A percentile compares a stretch with the other conserved stretches of the same genome.
phyloP scores from a whole-genome alignment of 2,888 invertebrate genomes.

The Diadegma fenestrale region DNA sequence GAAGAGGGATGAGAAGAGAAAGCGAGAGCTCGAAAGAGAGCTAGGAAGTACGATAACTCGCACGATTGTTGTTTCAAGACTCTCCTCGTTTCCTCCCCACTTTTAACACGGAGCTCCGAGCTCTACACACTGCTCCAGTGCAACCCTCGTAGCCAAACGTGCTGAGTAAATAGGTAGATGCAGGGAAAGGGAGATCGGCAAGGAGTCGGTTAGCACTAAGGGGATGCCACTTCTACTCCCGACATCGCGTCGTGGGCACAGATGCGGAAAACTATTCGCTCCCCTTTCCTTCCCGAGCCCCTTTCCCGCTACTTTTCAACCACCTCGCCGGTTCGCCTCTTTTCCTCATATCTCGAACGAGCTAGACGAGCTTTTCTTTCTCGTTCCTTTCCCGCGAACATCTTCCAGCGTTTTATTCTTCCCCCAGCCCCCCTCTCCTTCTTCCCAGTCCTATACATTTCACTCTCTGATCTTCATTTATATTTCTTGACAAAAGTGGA shows the following conservation, averaged over 20 bases:
- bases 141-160: conserved; percentile 29
- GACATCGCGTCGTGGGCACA: conserved; percentile 74
- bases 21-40: conserved; percentile 63
- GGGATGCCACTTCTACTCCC: conserved; percentile 67
- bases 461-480: conserved; percentile 46
- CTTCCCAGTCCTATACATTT: not conserved
- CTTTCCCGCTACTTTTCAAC: conserved; percentile 33
- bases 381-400: conserved; percentile 36
- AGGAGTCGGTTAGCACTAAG: conserved; percentile 67
- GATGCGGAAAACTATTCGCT: conserved; percentile 79
- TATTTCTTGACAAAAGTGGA: conserved; percentile 25
- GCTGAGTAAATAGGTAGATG: conserved; percentile 46
- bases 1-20: conserved; percentile 61
- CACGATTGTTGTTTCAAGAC: conserved; percentile 78
- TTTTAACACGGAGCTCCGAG: conserved; percentile 21
- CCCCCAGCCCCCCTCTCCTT: not conserved
- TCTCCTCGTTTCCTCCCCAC: conserved; percentile 41
- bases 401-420: conserved; percentile 47
- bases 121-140: conserved; percentile 37
- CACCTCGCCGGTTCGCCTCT: conserved; percentile 24
- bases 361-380: conserved; percentile 53
- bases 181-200: conserved; percentile 36
- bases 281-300: conserved; percentile 12
- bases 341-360: conserved; percentile 21
- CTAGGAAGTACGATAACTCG: conserved; percentile 74